Conservation (phyloP, 2,113 vertebrate species). For the Esox niger region DNA sequence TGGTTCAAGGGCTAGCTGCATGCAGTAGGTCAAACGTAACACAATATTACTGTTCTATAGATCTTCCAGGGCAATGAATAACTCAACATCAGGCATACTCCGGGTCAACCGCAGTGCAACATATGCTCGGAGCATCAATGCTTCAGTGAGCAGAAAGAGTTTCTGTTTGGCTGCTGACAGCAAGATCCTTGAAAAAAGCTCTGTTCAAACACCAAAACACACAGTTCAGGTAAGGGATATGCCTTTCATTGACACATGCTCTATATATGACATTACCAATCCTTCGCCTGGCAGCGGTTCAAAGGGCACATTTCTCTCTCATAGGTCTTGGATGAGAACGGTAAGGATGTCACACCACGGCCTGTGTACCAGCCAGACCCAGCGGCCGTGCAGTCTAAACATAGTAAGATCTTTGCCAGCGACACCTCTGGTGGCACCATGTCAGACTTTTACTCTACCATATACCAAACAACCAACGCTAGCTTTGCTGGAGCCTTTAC, state of each 20-base stretch:
- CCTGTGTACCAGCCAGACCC: constrained; percentile 74
- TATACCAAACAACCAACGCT: constrained; percentile 60
- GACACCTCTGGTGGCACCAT: constrained; percentile 51
- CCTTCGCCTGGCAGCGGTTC: too few relatives aligned
- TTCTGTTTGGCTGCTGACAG: constrained; percentile 37
- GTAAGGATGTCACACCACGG: constrained; percentile 83
- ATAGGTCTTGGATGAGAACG: constrained; percentile 82
- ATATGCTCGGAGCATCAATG: constrained; percentile 1
- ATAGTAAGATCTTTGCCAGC: constrained; percentile 66
- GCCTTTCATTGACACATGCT: neutral
- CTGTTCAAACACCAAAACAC: constrained; percentile 29
- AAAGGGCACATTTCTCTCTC: constrained; percentile 19
- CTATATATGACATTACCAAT: neutral
- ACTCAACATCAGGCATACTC: constrained; percentile 32
- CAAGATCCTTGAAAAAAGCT: constrained; percentile 45
- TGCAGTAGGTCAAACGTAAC: neutral
- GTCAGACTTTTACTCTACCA: constrained; percentile 56
- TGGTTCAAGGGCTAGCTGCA: too few relatives aligned
- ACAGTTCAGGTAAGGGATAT: constrained; percentile 36
- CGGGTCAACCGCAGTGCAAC: constrained; percentile 24
- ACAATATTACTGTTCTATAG: constrained; percentile 9
- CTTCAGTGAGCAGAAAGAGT: constrained; percentile 37
- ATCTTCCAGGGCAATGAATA: constrained; percentile 32
- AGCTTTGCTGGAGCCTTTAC: constrained; percentile 71
- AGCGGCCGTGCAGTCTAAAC: constrained; percentile 44